These are phyloP conservation scores for Amazonetta brasiliensis DNA, from an alignment of 2,797 vertebrate species.

Conservation along the genomic window DNA sequence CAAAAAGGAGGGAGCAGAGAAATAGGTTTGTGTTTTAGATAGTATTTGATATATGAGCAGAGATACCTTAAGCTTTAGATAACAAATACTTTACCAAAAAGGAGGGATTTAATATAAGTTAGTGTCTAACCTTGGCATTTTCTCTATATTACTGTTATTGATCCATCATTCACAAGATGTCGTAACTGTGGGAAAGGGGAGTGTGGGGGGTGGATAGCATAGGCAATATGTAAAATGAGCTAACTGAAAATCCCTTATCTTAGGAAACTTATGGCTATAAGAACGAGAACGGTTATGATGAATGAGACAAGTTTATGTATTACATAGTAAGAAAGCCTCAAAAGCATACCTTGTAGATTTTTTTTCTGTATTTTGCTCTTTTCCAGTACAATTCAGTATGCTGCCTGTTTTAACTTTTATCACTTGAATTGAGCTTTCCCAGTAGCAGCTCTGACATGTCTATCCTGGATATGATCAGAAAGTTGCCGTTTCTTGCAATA, in stretches of 20 bases:
- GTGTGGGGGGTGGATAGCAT: fast-evolving
- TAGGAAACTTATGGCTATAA: not conserved
- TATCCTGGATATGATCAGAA: not conserved
- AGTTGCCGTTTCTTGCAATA: not conserved
- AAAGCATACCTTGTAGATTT: not conserved
- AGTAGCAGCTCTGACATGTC: not conserved
- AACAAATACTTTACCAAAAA: not conserved
- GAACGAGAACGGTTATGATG: not conserved
- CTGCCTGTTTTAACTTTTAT: not conserved
- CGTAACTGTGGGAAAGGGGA: not conserved
- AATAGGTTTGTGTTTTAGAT: not conserved
- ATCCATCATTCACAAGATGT: not conserved
- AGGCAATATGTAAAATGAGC: fast-evolving
- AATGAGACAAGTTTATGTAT: not conserved
- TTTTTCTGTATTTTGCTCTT: not conserved
- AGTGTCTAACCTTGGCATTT: too few relatives aligned
- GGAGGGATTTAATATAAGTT: not conserved
- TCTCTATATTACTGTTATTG: not conserved
- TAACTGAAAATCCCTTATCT: not conserved
- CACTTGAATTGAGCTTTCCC: not conserved
- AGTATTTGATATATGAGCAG: not conserved
- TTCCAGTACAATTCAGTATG: not conserved
- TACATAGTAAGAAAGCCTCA: not conserved
- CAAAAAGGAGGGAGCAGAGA: not conserved
- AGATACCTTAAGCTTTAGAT: not conserved